Conservation (phyloP, 2,888 invertebrate genomes). For the Drosophila gaucha region DNA sequence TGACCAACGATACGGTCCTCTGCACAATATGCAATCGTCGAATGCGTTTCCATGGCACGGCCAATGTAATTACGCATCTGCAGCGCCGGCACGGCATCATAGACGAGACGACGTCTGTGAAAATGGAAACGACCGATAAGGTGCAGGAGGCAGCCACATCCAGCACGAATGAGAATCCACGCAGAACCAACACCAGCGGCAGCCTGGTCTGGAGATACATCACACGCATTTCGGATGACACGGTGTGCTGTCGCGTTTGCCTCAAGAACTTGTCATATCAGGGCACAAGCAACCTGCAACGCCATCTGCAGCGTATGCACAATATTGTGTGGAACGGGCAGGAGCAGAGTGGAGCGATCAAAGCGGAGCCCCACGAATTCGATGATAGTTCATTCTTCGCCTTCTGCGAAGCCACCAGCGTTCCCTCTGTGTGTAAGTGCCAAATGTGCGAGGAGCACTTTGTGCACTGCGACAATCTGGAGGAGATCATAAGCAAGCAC, state of each 20-base stretch:
- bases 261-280: slow-evolving; percentile 76
- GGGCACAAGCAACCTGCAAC: slow-evolving; percentile 76
- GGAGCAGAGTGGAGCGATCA: background rate
- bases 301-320: slow-evolving; percentile 78
- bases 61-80: slow-evolving; percentile 78
- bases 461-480: slow-evolving; percentile 49
- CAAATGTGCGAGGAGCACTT: slow-evolving; percentile 70
- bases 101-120: slow-evolving; percentile 28
- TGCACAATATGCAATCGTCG: slow-evolving; percentile 70
- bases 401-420: slow-evolving; percentile 39
- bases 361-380: slow-evolving; percentile 12
- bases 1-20: slow-evolving; percentile 68
- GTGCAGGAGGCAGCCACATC: slow-evolving; percentile 50
- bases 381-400: slow-evolving; percentile 33
- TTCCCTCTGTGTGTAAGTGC: slow-evolving; percentile 50
- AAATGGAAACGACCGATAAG: slow-evolving; percentile 16
- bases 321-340: slow-evolving; percentile 59
- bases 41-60: slow-evolving; percentile 80
- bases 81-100: slow-evolving; percentile 72
- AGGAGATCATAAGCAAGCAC: slow-evolving; percentile 34
- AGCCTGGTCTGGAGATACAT: slow-evolving; percentile 76
- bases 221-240: slow-evolving; percentile 64
- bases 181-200: slow-evolving; percentile 32
- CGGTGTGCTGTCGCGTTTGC: slow-evolving; percentile 73
- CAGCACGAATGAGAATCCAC: slow-evolving; percentile 36